Conservation (phyloP, 2,888 invertebrate genomes). For the Pheosia tremula region DNA sequence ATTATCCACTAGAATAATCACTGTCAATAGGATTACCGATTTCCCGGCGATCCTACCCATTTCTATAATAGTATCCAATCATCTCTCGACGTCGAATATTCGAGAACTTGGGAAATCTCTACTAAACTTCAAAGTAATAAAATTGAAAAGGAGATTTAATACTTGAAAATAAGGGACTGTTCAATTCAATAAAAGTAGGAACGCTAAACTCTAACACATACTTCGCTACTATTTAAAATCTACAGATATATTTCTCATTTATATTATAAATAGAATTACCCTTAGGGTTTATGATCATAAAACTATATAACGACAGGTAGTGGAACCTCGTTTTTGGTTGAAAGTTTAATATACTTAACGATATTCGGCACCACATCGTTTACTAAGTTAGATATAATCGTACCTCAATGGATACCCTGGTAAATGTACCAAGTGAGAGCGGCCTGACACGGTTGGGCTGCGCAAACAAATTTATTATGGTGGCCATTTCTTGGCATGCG, state of each 20-base stretch:
- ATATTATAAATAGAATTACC: no score
- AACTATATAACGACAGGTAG: no score
- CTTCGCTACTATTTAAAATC: neutral
- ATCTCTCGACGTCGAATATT: neutral
- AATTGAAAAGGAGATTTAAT: neutral
- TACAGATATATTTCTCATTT: no score
- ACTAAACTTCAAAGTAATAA: neutral
- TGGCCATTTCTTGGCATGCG: neutral
- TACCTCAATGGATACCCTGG: no score
- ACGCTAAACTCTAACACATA: neutral
- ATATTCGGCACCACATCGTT: neutral
- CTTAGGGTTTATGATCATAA: no score
- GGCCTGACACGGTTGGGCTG: neutral
- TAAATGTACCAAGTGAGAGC: neutral
- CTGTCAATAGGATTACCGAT: neutral
- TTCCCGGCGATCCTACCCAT: neutral
- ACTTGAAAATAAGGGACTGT: neutral
- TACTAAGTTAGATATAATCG: neutral
- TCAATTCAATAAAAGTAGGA: neutral
- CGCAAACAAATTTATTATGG: neutral
- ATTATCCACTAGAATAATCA: slow-evolving; percentile 2
- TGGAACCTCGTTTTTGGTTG: no score
- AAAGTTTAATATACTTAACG: neutral
- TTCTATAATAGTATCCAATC: slow-evolving; percentile 2
- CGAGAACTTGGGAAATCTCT: neutral